Conservation (phyloP, 2,888 invertebrate genomes). For the Acrobasis repandana region DNA sequence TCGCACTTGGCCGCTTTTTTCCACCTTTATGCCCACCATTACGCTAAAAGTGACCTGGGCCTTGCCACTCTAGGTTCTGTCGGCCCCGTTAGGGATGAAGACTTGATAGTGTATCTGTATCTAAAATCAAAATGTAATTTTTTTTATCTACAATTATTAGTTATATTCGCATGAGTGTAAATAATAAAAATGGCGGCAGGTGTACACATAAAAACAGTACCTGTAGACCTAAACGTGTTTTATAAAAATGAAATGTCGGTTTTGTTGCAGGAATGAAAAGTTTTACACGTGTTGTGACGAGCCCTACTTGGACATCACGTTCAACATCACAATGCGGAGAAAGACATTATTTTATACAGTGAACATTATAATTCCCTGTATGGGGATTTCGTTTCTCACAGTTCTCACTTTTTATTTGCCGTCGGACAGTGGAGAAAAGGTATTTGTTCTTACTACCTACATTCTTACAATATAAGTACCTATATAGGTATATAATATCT, state of each 20-base stretch:
- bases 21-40: too few relatives aligned
- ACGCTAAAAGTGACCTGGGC: too few relatives aligned
- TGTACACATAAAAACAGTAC: not conserved
- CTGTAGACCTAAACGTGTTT: not conserved
- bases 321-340: conserved; percentile 98
- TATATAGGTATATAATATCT: too few relatives aligned
- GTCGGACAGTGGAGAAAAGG: conserved; percentile 98
- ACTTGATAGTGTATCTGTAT: too few relatives aligned
- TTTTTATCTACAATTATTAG: not conserved
- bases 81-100: too few relatives aligned
- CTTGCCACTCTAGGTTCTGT: too few relatives aligned
- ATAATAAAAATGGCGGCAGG: not conserved
- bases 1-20: too few relatives aligned
- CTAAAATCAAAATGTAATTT: too few relatives aligned
- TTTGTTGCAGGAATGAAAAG: conserved; percentile 89
- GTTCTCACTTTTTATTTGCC: conserved; percentile 98
- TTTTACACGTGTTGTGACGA: conserved; percentile 98
- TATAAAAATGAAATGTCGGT: not conserved
- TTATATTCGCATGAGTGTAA: not conserved
- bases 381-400: conserved; percentile 98
- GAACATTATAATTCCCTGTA: conserved; percentile 97
- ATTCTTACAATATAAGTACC: too few relatives aligned
- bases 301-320: conserved; percentile 97
- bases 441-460: conserved; percentile 51
- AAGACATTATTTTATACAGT: conserved; percentile 98